Conservation (phyloP, 2,888 invertebrate species). For the Sinhomidia bicolor region DNA sequence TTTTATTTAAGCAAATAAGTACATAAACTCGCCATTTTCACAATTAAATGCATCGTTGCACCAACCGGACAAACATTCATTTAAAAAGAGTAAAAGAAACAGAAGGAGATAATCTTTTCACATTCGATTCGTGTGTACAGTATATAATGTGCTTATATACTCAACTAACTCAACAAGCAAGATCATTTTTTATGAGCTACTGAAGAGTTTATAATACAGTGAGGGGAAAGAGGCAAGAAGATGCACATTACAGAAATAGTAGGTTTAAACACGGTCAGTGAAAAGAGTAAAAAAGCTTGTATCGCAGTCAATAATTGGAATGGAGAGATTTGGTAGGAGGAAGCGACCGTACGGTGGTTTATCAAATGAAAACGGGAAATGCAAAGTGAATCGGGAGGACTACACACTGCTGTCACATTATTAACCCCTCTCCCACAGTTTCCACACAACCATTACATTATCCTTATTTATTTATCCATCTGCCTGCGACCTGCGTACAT, state of each 20-base stretch:
- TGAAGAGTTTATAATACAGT: slow-evolving; percentile 33
- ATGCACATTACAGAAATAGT: not conserved
- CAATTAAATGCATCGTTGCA: slow-evolving; percentile 28
- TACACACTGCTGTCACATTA: slow-evolving; percentile 26
- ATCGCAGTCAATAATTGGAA: slow-evolving; percentile 52
- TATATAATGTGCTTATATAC: not conserved
- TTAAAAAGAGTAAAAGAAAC: not conserved
- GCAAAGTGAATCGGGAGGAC: slow-evolving; percentile 36
- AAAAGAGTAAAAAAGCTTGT: slow-evolving; percentile 55
- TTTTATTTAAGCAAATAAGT: not conserved
- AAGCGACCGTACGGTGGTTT: slow-evolving; percentile 57
- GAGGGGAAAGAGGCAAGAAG: not conserved
- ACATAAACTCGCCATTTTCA: not conserved
- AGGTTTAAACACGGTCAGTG: not conserved
- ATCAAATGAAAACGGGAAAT: slow-evolving; percentile 46
- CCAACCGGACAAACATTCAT: not conserved
- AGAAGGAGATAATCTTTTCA: slow-evolving; percentile 33
- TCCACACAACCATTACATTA: not conserved
- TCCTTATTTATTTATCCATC: not conserved
- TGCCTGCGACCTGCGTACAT: not conserved
- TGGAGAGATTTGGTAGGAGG: slow-evolving; percentile 57
- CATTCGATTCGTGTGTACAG: slow-evolving; percentile 11
- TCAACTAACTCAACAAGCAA: not conserved
- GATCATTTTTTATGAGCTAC: slow-evolving; percentile 35
- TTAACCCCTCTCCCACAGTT: slow-evolving; percentile 51